A percentile compares a stretch with the other conserved stretches of the same genome.
These are phyloP conservation scores for human (Homo sapiens) DNA, from an alignment of 2,113 vertebrate species.

Conservation along the genomic window GRCh38 chr6:167182001-167182500, in stretches of 20 bases:
- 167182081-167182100: rapidly evolving
- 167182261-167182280: rapidly evolving
- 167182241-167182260: rapidly evolving
- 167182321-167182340: not conserved
- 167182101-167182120: rapidly evolving
- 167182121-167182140: rapidly evolving
- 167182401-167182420: not conserved
- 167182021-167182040: rapidly evolving
- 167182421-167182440: not conserved
- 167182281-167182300: not conserved
- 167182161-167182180: not conserved
- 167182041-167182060: not conserved
- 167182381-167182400: not conserved
- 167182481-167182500: not conserved
- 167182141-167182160: too few relatives aligned
- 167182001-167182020: not conserved
- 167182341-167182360: not conserved
- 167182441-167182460: not conserved
- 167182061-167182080: not conserved
- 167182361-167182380: too few relatives aligned
- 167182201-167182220: not conserved
- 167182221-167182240: rapidly evolving
- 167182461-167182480: not conserved
- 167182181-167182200: not conserved
- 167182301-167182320: not conserved